phyloP scores from a whole-genome alignment of 2,888 invertebrate species.

The Diarsia mendica region DNA sequence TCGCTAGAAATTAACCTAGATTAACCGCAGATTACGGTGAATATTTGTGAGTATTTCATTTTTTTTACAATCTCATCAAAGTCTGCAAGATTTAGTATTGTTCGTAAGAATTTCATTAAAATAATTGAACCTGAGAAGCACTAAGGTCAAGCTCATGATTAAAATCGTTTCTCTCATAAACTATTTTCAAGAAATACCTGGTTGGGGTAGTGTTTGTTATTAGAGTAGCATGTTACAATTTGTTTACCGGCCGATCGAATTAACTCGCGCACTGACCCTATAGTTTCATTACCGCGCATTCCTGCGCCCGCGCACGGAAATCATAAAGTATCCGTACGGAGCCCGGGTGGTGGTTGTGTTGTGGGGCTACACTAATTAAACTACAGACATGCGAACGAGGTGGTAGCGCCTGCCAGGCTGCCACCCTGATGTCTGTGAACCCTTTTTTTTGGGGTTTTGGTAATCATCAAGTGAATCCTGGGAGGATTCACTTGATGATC shows the following conservation, averaged over 20 bases:
- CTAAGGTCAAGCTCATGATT: constrained; percentile 3
- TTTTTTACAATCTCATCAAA: not conserved
- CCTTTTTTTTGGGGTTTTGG: no score
- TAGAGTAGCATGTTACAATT: constrained; percentile 34
- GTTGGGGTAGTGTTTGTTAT: constrained; percentile 5
- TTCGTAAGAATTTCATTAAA: not conserved
- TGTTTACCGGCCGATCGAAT: constrained; percentile 43
- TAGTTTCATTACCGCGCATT: constrained; percentile 40
- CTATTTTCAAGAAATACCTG: not conserved
- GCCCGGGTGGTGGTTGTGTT: not conserved
- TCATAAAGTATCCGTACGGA: constrained; percentile 13
- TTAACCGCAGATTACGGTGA: not conserved
- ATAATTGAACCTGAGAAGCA: not conserved
- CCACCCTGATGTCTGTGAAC: not conserved
- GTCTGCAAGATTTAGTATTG: not conserved
- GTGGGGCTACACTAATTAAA: constrained; percentile 44
- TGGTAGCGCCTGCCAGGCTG: not conserved
- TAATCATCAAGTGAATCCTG: no score
- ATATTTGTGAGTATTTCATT: not conserved
- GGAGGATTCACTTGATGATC: no score
- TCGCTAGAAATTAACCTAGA: not conserved
- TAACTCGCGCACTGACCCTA: constrained; percentile 59
- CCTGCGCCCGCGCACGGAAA: constrained; percentile 18
- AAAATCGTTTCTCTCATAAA: constrained; percentile 6
- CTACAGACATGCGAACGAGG: constrained; percentile 22